Conservation (phyloP, 2,797 vertebrate species). For the Arnoldichthys spilopterus region DNA sequence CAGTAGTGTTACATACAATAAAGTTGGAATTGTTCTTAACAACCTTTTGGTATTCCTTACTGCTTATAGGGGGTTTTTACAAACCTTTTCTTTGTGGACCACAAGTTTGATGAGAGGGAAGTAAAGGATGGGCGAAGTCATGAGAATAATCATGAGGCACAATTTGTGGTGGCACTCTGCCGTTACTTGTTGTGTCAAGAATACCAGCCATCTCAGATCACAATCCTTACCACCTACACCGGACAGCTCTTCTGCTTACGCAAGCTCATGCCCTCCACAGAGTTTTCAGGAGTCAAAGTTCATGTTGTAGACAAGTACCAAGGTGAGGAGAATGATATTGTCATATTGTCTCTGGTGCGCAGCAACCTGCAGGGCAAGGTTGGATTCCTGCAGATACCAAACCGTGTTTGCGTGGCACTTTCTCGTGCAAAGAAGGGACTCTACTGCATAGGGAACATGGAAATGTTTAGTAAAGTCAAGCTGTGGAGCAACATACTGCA, state of each 20-base stretch:
- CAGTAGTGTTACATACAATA: not conserved
- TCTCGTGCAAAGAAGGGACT: conserved; percentile 94
- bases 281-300: conserved; percentile 88
- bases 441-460: conserved; percentile 89
- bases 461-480: conserved; percentile 82
- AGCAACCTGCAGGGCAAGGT: conserved; percentile 84
- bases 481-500: conserved; percentile 90
- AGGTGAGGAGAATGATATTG: conserved; percentile 96
- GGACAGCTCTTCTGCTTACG: conserved; percentile 90
- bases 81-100: conserved; percentile 92
- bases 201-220: conserved; percentile 90
- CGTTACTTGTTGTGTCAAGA: conserved; percentile 87
- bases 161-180: conserved; percentile 88
- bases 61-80: conserved; percentile 82
- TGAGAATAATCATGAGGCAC: conserved; percentile 88
- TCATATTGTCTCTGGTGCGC: conserved; percentile 91
- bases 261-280: conserved; percentile 81
- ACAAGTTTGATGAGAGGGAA: conserved; percentile 81
- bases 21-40: too few species aligned
- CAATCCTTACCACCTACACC: conserved; percentile 93
- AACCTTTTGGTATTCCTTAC: conserved; percentile 6
- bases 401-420: conserved; percentile 91
- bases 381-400: conserved; percentile 91
- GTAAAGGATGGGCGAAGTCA: conserved; percentile 90
- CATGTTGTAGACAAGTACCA: conserved; percentile 97